Evolutionary conservation across 2,888 invertebrate species (phyloP), one percentile per base, ranked within the genome.

Genomic region (Cephus sareptanus): DNA sequence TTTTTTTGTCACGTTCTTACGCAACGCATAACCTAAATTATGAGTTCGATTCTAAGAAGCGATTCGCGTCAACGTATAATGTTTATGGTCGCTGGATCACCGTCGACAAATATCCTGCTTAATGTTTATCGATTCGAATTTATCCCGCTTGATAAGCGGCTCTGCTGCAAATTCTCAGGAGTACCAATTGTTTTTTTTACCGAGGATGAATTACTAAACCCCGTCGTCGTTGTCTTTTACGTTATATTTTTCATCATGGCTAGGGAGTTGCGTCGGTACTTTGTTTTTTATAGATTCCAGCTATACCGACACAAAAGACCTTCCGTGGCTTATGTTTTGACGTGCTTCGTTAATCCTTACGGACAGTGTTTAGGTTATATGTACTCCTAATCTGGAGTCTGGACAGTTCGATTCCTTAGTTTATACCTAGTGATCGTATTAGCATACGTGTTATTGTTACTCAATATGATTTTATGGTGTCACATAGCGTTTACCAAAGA

Each of bases 21-120:
- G 40, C 40, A 56, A 56, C 40, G 9, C 40, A 0, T 56, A 71
- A 31, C 71, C 71, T 4, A 71, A 71, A 71, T 71, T 34, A 15
- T 9, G 15, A 71, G 31, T 13, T 15, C 71, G 9, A 30, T 71
- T 71, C 71, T 31, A 33, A 34, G 71, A 71, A 71, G 30, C 71
- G 71, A 30, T 31, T 34, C 30, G 71, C 71, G 31, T 34, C 71
- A 11, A 34, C 40, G 71, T 71, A 2, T 23, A 15, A 9, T 71
- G 33, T 71, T 71, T 71, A 71, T 15, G 31, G 15, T 33, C 31
- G 31, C 71, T 31, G 31, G 33, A 71, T 71, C 71, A 71, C 71
- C 31, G 71, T 15, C 31, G 71, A 71, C 31, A 71, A 71, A 71
- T 71, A 71, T 71, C 71, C 71, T 71, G 71, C 71, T 71, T 34